These are phyloP conservation scores for Hydra vulgaris DNA, from an alignment of 30 jellyfish, hydroid and myxozoan species.

Conservation along the genomic window DNA sequence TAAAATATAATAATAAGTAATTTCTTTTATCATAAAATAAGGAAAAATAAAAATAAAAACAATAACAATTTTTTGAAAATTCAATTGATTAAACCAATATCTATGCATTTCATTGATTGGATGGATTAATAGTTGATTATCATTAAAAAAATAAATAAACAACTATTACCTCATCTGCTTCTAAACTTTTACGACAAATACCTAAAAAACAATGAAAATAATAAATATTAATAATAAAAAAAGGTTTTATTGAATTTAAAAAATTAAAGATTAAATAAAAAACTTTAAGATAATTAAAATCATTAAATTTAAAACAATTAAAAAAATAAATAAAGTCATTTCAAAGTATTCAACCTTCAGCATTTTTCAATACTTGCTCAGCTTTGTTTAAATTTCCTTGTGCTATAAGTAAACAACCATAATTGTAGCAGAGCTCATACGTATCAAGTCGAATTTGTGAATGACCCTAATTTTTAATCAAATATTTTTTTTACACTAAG, in stretches of 20 bases:
- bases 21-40: too few relatives aligned
- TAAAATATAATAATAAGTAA: too few relatives aligned
- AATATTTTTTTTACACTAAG: background rate
- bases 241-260: background rate
- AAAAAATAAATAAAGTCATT: background rate
- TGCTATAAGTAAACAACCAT: constrained; percentile 75
- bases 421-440: constrained; percentile 86
- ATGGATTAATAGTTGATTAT: too few relatives aligned
- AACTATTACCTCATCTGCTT: constrained; percentile 41
- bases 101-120: too few relatives aligned
- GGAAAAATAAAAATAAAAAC: too few relatives aligned
- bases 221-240: too few relatives aligned
- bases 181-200: constrained; percentile 53
- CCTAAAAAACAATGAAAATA: constrained; percentile 16
- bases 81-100: too few relatives aligned
- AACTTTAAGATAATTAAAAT: too few relatives aligned
- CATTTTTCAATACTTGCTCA: constrained; percentile 45
- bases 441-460: constrained; percentile 59
- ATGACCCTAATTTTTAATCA: constrained; percentile 50
- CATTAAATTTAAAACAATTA: background rate
- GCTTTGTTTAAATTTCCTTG: constrained; percentile 76
- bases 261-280: too few relatives aligned
- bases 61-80: too few relatives aligned
- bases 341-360: too few relatives aligned
- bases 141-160: background rate